Evolutionary conservation across 1,140 invertebrate species (phyloP).

Genomic region (Lepidotrigona ventralis): DNA sequence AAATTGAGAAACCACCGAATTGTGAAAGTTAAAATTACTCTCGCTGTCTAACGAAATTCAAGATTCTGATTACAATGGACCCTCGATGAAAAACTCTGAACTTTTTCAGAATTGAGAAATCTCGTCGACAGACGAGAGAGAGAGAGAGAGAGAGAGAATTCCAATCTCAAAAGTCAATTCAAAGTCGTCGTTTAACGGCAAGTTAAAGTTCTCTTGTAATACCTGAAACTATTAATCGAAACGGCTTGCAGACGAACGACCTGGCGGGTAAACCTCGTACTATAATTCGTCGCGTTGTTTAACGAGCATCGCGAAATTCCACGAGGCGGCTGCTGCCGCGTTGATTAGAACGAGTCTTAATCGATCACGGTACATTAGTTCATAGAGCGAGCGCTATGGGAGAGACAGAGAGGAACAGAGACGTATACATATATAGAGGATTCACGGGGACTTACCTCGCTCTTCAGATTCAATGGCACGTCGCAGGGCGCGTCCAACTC

Average conservation of each 20-base stretch:
- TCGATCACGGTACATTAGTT: conserved; percentile 38
- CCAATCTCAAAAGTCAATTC: not conserved
- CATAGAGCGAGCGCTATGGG: not conserved
- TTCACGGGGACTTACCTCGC: conserved; percentile 74
- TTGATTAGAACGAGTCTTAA: conserved; percentile 44
- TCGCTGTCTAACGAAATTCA: too few species aligned
- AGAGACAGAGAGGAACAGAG: conserved; percentile 3
- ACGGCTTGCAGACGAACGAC: not conserved
- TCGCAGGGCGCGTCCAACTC: conserved; percentile 78
- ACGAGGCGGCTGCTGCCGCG: conserved; percentile 16
- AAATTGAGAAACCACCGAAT: not conserved
- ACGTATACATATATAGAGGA: conserved; percentile 24
- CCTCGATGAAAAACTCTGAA: too few species aligned
- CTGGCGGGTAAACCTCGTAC: too few species aligned
- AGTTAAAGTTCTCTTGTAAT: not conserved
- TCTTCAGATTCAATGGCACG: conserved; percentile 79
- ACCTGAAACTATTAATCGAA: not conserved
- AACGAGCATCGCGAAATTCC: not conserved
- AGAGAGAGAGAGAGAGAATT: not conserved
- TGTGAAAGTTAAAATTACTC: not conserved
- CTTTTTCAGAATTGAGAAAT: too few species aligned
- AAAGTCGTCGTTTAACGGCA: not conserved
- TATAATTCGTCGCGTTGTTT: conserved; percentile 1
- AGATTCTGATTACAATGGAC: too few species aligned
- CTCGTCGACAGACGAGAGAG: not conserved